phyloP scores from a whole-genome alignment of 2,797 vertebrate species.

The Sorex maritimensis region DNA sequence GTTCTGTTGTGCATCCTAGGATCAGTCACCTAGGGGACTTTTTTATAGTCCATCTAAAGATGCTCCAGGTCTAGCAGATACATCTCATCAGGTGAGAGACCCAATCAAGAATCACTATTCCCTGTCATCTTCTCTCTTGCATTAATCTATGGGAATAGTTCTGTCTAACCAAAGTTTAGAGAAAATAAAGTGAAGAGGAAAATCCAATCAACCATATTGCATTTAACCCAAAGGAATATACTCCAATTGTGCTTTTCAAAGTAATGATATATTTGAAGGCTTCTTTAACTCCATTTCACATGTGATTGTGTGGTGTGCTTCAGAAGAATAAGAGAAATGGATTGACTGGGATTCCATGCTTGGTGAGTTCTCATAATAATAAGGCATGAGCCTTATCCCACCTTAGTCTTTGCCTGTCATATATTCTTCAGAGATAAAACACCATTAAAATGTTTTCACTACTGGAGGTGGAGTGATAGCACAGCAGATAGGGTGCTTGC shows the following conservation, averaged over 20 bases:
- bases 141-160: background rate
- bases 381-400: background rate
- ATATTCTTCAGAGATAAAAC: slow-evolving; percentile 62
- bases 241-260: background rate
- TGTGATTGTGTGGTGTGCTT: background rate
- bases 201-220: slow-evolving; percentile 8
- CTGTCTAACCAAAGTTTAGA: slow-evolving; percentile 29
- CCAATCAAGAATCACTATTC: slow-evolving; percentile 2
- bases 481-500: no score
- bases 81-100: slow-evolving; percentile 38
- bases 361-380: background rate
- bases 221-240: slow-evolving; percentile 35
- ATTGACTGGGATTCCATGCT: background rate
- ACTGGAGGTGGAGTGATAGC: background rate
- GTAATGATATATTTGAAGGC: background rate
- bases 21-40: background rate
- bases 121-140: background rate
- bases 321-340: background rate
- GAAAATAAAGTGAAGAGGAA: slow-evolving; percentile 45
- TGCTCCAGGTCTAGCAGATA: background rate
- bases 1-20: background rate
- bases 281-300: background rate
- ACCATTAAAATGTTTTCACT: slow-evolving; percentile 43
- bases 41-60: slow-evolving; percentile 15
- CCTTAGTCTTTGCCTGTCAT: background rate